Evolutionary conservation across 2,797 vertebrate species (phyloP).

Genomic region (Lophius americanus): DNA sequence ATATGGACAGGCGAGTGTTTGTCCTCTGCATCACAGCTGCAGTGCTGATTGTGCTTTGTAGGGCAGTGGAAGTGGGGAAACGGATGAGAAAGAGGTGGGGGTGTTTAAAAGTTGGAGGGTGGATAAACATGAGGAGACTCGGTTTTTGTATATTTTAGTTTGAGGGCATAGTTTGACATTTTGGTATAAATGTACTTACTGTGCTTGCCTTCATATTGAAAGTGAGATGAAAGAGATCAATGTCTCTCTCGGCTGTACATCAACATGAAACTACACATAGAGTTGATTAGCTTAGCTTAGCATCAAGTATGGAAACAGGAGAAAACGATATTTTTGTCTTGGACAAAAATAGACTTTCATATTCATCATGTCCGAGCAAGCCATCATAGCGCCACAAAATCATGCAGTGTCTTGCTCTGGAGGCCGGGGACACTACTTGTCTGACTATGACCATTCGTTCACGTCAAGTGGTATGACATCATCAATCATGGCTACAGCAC

Average conservation of each 20-base stretch:
- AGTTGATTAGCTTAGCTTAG: neutral
- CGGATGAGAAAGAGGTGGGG: neutral
- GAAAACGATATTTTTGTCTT: too few species aligned
- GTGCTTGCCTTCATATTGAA: neutral
- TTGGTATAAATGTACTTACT: neutral
- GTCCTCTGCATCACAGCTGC: conserved; percentile 30
- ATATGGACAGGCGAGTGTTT: conserved; percentile 88
- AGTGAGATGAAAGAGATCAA: neutral
- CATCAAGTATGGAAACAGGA: too few species aligned
- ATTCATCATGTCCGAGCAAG: too few species aligned
- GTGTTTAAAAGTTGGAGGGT: neutral
- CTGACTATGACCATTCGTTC: too few species aligned
- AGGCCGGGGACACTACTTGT: too few species aligned
- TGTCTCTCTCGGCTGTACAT: neutral
- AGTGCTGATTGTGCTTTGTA: conserved; percentile 13
- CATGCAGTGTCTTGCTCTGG: too few species aligned
- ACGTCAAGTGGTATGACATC: too few species aligned
- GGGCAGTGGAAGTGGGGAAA: conserved; percentile 1
- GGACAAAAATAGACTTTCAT: too few species aligned
- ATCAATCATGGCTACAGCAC: too few species aligned
- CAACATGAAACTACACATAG: neutral
- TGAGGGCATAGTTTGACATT: neutral
- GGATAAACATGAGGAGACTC: conserved; percentile 1
- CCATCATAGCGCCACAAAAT: too few species aligned
- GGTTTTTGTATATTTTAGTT: neutral